phyloP scores from a whole-genome alignment of 2,888 invertebrate genomes.

The Pardosa pseudoannulata region DNA sequence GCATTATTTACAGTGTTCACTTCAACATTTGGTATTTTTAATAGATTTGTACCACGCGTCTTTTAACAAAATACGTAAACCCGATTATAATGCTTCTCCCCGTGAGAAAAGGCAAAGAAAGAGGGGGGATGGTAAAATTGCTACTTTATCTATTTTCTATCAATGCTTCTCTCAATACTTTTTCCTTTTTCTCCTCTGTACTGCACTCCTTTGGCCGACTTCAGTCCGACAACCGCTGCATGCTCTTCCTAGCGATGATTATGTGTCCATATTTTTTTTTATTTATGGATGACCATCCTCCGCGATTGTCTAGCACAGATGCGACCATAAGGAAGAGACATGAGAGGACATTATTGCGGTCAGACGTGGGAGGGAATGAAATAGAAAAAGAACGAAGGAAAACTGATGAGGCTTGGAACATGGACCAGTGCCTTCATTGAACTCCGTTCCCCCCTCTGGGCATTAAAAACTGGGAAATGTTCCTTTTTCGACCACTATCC shows the following conservation, averaged over 20 bases:
- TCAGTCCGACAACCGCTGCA: background rate
- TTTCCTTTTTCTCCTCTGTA: background rate
- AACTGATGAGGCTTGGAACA: constrained; percentile 13
- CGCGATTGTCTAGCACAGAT: background rate
- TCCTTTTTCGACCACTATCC: constrained; percentile 29
- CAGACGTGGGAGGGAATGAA: background rate
- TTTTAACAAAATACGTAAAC: too few relatives aligned
- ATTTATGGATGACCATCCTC: background rate
- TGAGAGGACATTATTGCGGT: background rate
- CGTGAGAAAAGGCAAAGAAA: too few relatives aligned
- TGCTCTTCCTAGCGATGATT: background rate
- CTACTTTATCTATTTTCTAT: background rate
- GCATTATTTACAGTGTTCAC: too few relatives aligned
- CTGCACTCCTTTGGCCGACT: background rate
- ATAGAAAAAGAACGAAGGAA: constrained; percentile 14
- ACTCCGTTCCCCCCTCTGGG: background rate
- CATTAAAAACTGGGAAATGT: constrained; percentile 62
- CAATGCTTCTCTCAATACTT: background rate
- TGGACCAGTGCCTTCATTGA: constrained; percentile 62
- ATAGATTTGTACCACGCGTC: too few relatives aligned
- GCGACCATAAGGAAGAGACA: constrained; percentile 1
- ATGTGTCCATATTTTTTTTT: background rate
- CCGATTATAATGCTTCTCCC: too few relatives aligned
- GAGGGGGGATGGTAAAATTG: too few relatives aligned
- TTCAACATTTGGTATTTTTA: too few relatives aligned